A percentile compares a stretch with the other conserved stretches of the same genome.
These are phyloP conservation scores for Frieseomelitta varia DNA, from an alignment of 1,140 invertebrate genomes.

Conservation along the genomic window DNA sequence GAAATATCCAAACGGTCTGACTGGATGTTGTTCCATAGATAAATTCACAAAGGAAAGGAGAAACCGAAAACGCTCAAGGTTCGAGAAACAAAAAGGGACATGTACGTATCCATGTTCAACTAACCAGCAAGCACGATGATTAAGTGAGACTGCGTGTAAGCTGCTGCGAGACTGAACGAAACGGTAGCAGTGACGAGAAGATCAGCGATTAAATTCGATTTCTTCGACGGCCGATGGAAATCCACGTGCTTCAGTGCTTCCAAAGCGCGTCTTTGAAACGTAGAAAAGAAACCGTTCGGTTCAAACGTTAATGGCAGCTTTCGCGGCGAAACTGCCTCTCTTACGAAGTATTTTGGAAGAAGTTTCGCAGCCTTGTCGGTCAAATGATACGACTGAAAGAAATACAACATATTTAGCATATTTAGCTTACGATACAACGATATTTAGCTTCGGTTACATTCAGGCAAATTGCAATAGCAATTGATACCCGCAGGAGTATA, in stretches of 20 bases:
- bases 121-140: slow-evolving; percentile 28
- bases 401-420: background rate
- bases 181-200: slow-evolving; percentile 81
- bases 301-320: slow-evolving; percentile 87
- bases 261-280: slow-evolving; percentile 83
- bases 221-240: slow-evolving; percentile 74
- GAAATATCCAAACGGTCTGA: slow-evolving; percentile 61
- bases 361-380: slow-evolving; percentile 81
- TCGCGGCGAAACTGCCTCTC: slow-evolving; percentile 82
- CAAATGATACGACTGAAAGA: slow-evolving; percentile 83
- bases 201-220: slow-evolving; percentile 83
- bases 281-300: slow-evolving; percentile 87
- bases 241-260: slow-evolving; percentile 82
- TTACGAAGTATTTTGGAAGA: slow-evolving; percentile 85
- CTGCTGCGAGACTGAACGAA: slow-evolving; percentile 82
- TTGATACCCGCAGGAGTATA: no score
- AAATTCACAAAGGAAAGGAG: background rate
- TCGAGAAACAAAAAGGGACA: background rate
- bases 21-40: no score
- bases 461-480: no score
- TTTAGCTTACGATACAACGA: no score
- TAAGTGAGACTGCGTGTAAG: slow-evolving; percentile 69
- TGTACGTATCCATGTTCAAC: background rate
- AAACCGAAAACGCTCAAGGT: background rate
- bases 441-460: no score